Evolutionary conservation across 2,113 vertebrate species (phyloP), one percentile per base, ranked within the genome.

Genomic region (Bombycilla garrulus): DNA sequence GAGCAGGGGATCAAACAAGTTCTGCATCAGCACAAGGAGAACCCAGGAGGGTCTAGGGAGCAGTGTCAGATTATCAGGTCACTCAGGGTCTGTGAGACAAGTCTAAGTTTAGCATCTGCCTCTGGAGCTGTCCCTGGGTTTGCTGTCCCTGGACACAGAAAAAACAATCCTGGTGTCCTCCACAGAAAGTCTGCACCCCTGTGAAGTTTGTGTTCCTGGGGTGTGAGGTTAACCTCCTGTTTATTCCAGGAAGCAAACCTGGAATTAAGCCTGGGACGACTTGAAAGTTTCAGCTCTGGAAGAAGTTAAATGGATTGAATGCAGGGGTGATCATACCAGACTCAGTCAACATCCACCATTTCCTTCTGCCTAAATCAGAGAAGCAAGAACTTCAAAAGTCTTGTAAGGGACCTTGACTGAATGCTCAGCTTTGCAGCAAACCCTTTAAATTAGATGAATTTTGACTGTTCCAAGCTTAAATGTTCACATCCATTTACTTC

Each of bases 221-320:
- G 60, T 58, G 51, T 44, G 71, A 95, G 47, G 35, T 90, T 81
- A 81, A 90, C 26, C 58, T 90, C 80, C 50, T 45, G 26, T 66
- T 93, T 90, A 83, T 70, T 73, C 23, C 82, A 83, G 38, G 66
- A 92, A 83, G 50, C 29, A 86, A 81, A 92, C 36, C 38, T 94
- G 76, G 88, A 96, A 82, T 50, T 54, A 66, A 86, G 71, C 86
- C 90, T 90, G 65, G 51, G 72, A 74, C 3, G 9, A 53, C 35
- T 50, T 64, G 12, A 62, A 70, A 73, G 47, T 54, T 86, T 87
- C 84, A 64, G 61, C 58, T 78, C 72, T 91, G 92, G 77, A 92
- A 94, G 81, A 94, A 88, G 66, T 92, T 86, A 92, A 93, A 42
- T 22, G 78, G 50, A 95, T 61, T 36, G 57, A 86, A 88, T 88